Conservation (phyloP, 1,140 invertebrate genomes). For the Prorops nasuta region DNA sequence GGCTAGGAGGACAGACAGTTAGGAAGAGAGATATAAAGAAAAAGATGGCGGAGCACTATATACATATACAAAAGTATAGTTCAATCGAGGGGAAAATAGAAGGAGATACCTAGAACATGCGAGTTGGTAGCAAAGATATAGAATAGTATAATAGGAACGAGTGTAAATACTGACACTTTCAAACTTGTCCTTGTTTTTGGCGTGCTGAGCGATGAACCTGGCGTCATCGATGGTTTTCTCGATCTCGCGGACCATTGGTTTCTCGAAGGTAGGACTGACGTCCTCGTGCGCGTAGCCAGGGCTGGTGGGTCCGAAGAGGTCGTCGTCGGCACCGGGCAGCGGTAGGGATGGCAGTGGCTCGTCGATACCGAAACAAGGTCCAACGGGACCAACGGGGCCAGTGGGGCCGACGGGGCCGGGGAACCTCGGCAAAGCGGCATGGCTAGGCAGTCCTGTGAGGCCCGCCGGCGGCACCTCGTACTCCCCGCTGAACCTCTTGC, state of each 20-base stretch:
- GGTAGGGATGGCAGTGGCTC: conserved; percentile 69
- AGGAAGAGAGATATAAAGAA: too few species aligned
- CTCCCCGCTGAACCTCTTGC: conserved; percentile 65
- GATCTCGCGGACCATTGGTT: conserved; percentile 71
- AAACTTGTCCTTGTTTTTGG: conserved; percentile 91
- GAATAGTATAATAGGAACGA: too few species aligned
- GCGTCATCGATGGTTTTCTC: conserved; percentile 87
- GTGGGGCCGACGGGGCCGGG: conserved; percentile 56
- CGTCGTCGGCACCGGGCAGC: conserved; percentile 72
- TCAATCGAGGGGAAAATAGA: too few species aligned
- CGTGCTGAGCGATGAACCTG: conserved; percentile 90
- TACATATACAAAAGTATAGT: too few species aligned
- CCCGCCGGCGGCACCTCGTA: conserved; percentile 65
- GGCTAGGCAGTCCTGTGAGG: too few species aligned
- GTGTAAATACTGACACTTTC: conserved; percentile 81
- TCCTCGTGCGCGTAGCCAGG: conserved; percentile 61
- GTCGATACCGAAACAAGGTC: conserved; percentile 52
- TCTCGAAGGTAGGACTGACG: conserved; percentile 76
- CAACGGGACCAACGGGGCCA: conserved; percentile 42
- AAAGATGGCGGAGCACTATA: too few species aligned
- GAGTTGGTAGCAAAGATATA: too few species aligned
- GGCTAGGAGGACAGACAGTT: too few species aligned
- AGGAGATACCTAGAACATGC: too few species aligned
- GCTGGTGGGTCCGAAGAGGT: conserved; percentile 72
- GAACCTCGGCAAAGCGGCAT: not conserved